phyloP scores from a whole-genome alignment of 2,113 vertebrate genomes.

The Petaurus breviceps region DNA sequence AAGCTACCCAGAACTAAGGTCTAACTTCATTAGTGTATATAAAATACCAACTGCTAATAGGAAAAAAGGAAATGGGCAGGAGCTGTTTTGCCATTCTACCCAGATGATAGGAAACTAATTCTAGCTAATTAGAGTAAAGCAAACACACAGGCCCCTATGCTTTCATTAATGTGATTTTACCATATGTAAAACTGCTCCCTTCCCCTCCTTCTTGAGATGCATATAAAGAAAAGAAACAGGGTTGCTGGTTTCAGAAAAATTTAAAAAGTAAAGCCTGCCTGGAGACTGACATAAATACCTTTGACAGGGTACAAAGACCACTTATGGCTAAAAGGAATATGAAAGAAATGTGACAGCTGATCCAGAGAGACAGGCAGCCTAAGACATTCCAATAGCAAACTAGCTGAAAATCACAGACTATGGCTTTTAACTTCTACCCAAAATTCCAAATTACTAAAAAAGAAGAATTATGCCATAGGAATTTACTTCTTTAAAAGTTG shows the following conservation, averaged over 20 bases:
- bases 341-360: background rate
- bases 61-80: background rate
- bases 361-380: background rate
- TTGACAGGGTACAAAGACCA: background rate
- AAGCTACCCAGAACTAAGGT: background rate
- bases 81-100: background rate
- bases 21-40: fast-evolving
- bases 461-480: background rate
- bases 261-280: background rate
- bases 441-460: background rate
- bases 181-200: background rate
- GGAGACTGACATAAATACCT: background rate
- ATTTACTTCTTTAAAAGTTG: background rate
- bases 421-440: background rate
- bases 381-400: background rate
- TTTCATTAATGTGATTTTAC: background rate
- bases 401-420: background rate
- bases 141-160: background rate
- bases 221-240: background rate
- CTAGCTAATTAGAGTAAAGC: background rate
- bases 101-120: background rate
- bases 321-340: background rate
- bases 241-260: background rate
- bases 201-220: background rate
- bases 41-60: background rate